These are phyloP conservation scores for Calcarius ornatus DNA, from an alignment of 2,113 vertebrate genomes.

Conservation along the genomic window DNA sequence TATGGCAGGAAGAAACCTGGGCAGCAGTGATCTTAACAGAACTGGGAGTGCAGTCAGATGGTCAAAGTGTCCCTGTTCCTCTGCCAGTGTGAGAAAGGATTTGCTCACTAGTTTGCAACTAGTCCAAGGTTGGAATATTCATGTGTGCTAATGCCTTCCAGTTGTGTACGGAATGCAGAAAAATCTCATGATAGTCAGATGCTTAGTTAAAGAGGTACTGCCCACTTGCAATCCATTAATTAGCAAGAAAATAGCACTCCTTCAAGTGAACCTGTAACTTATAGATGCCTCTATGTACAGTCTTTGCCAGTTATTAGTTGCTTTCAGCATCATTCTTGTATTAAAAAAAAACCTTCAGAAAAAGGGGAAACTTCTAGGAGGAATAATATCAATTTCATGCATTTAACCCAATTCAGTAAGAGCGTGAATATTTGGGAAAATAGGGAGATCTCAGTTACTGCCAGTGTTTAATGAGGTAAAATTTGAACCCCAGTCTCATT, in stretches of 20 bases:
- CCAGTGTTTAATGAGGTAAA: neutral
- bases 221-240: neutral
- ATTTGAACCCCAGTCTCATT: accelerated
- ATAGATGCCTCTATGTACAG: neutral
- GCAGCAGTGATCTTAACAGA: neutral
- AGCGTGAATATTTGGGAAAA: neutral
- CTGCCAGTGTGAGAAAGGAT: neutral
- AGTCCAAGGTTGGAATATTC: neutral
- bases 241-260: neutral
- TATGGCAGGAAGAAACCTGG: neutral
- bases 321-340: neutral
- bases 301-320: neutral
- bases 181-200: neutral
- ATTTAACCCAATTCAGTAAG: neutral
- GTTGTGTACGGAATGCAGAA: neutral
- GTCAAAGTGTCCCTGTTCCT: neutral
- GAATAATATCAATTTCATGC: neutral
- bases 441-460: neutral
- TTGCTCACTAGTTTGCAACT: neutral
- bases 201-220: neutral
- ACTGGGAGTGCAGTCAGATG: neutral
- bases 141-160: neutral
- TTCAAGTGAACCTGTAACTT: neutral
- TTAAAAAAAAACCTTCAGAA: neutral
- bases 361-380: neutral